Evolutionary conservation across 64 coral and sea anemone genomes (phyloP), one percentile per base, ranked within the genome.

Genomic region (Catalaphyllia jardinei): DNA sequence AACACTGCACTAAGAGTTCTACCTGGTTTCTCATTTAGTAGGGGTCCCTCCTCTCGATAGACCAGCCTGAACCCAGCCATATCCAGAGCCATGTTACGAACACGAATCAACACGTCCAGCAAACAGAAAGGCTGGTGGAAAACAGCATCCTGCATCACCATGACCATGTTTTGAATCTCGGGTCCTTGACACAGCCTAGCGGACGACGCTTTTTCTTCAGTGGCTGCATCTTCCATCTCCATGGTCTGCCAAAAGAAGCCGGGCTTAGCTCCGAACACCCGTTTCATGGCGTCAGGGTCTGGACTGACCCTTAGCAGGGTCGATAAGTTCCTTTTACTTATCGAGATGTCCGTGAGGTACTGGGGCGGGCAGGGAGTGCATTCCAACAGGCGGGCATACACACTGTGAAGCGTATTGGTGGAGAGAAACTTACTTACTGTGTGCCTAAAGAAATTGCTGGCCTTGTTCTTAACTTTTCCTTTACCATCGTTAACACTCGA

Each of bases 161-260:
- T 95, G 12, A 95, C 13, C 9, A 91, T 95, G 78, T 99, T 99
- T 31, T 95, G 80, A 51, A 88, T 77, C 69, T 72, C 77, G 20
- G 88, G 83, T n/a, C 80, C 94, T 8, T 76, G 52, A 22, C 33
- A 79, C 20, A 87, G 31, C 19, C 87, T 89, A 31, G 31, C 28
- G 18, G 67, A 65, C 7, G 83, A 65, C 7, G 83, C 29, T 8
- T 60, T 86, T 8, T 76, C 73, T 30, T 87, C 76, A 0, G 73
- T 51, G 0, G 82, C 17, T 0, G 42, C 29, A 57, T 92, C 93
- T 9, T 93, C 88, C 9, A 93, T 52, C 67, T 93, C 94, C 60
- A 78, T 79, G 18, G 97, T 99, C 62, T 95, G 89, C 97, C 97
- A 99, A 75, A 90, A 99, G 85, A 99, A 99, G 2, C 88, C 88